Evolutionary conservation across 2,888 invertebrate species (phyloP).

Genomic region (Cheilosia pagana): DNA sequence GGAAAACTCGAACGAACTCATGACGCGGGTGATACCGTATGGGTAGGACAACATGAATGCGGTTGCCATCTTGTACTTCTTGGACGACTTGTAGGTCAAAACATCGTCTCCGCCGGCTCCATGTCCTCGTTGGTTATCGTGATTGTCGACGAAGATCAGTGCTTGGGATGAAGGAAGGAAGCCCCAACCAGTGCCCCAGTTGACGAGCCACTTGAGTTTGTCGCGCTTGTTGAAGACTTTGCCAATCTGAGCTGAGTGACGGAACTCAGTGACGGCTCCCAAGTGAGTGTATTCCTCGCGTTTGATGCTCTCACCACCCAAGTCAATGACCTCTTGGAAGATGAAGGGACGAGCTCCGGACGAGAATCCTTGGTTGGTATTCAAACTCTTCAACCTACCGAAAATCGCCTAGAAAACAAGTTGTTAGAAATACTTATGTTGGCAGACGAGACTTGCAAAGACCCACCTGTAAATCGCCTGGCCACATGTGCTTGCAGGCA

Average conservation of each 20-base stretch:
- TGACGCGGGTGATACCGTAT: constrained; percentile 91
- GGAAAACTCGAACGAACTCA: constrained; percentile 92
- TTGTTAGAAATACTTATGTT: neutral
- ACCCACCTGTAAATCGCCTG: constrained; percentile 86
- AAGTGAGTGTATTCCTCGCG: constrained; percentile 84
- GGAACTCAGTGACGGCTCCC: constrained; percentile 91
- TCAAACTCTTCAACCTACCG: constrained; percentile 86
- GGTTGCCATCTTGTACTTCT: constrained; percentile 90
- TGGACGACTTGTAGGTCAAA: constrained; percentile 88
- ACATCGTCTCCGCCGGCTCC: constrained; percentile 86
- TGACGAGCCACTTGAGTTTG: constrained; percentile 86
- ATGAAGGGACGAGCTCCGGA: constrained; percentile 87
- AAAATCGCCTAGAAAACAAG: constrained; percentile 84
- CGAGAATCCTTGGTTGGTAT: constrained; percentile 87
- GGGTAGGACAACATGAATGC: constrained; percentile 96
- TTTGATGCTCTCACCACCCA: constrained; percentile 84
- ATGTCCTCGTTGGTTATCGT: constrained; percentile 94
- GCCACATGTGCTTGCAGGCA: constrained; percentile 93
- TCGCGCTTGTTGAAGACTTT: constrained; percentile 86
- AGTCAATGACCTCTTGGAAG: constrained; percentile 91
- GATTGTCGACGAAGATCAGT: constrained; percentile 94
- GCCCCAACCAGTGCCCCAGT: constrained; percentile 89
- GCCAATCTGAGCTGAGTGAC: constrained; percentile 83
- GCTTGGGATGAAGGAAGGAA: constrained; percentile 86
- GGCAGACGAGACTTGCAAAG: neutral